Percentiles rank a stretch among this genome's conserved stretches.
phyloP scores from a whole-genome alignment of 2,888 invertebrate species.

The Argyresthia goedartella region DNA sequence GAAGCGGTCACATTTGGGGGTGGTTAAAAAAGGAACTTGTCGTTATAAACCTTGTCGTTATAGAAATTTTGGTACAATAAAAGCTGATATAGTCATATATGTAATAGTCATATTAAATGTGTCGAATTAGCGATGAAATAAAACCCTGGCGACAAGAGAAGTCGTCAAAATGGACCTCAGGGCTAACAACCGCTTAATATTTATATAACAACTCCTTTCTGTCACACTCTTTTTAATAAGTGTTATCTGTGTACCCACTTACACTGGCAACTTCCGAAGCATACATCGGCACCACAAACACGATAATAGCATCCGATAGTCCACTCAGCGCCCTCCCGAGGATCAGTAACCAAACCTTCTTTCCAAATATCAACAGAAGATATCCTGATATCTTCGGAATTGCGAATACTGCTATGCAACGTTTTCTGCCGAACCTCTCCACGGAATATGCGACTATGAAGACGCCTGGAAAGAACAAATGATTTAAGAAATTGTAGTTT shows the following conservation, averaged over 20 bases:
- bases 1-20: no score
- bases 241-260: slow-evolving; percentile 10
- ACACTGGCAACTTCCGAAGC: slow-evolving; percentile 25
- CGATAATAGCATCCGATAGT: slow-evolving; percentile 11
- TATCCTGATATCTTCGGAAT: slow-evolving; percentile 17
- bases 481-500: not conserved
- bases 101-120: no score
- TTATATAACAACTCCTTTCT: no score
- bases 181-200: no score
- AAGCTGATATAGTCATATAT: no score
- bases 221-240: not conserved
- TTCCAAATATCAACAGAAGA: slow-evolving; percentile 17
- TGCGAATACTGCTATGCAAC: slow-evolving; percentile 10
- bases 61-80: no score
- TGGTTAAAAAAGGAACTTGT: no score
- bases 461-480: not conserved
- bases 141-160: no score
- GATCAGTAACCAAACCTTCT: slow-evolving; percentile 22
- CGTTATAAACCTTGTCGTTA: no score
- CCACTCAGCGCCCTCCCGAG: slow-evolving; percentile 16
- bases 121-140: no score
- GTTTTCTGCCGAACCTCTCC: slow-evolving; percentile 17
- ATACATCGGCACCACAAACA: slow-evolving; percentile 20
- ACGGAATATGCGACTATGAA: slow-evolving; percentile 1
- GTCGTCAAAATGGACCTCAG: no score